A percentile compares a stretch with the other conserved stretches of the same genome.
Evolutionary conservation across 2,113 vertebrate species (phyloP).

Genomic region (Ageneiosus marmoratus): DNA sequence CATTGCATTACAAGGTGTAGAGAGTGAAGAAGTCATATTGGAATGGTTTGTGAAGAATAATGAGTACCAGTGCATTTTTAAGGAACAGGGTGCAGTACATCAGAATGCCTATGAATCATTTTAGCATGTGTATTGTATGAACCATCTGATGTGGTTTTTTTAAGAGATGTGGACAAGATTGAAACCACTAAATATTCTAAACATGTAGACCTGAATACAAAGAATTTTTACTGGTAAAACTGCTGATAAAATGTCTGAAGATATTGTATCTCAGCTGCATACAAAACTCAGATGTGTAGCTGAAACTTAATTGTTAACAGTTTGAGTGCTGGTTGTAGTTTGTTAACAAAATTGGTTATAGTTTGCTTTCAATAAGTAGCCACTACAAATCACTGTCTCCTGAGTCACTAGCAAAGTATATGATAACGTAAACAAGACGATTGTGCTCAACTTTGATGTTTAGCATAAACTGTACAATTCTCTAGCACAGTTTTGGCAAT

Average conservation of each 20-base stretch:
- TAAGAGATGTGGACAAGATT: neutral
- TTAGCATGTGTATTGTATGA: neutral
- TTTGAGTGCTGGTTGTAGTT: neutral
- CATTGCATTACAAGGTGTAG: neutral
- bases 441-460: neutral
- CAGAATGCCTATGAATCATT: neutral
- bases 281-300: neutral
- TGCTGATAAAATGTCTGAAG: neutral
- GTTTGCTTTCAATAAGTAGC: neutral
- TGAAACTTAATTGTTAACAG: neutral
- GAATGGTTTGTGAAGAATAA: neutral
- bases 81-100: neutral
- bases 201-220: neutral
- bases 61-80: neutral
- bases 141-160: neutral
- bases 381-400: neutral
- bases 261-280: neutral
- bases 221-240: neutral
- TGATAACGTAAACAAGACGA: conserved; percentile 1
- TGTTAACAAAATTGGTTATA: neutral
- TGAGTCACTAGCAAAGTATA: neutral
- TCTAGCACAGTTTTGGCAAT: neutral
- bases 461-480: conserved; percentile 1
- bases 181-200: neutral
- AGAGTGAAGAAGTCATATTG: neutral